These are phyloP conservation scores for Ips typographus DNA, from an alignment of 1,140 invertebrate genomes.

Conservation along the genomic window DNA sequence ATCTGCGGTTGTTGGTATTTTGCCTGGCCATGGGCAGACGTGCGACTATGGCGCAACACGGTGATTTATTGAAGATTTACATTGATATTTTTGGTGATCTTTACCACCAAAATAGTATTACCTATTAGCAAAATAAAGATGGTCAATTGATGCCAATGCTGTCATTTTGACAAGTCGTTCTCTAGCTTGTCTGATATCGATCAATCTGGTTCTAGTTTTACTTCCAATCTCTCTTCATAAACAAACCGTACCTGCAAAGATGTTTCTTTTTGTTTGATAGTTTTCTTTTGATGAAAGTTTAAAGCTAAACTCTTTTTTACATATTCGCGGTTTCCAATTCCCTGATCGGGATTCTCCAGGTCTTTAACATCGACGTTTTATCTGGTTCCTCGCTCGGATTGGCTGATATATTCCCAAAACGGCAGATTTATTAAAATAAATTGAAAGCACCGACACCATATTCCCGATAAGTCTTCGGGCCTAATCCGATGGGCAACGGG, in stretches of 20 bases:
- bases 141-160: no score
- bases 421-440: conserved; percentile 49
- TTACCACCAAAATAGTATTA: no score
- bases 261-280: no score
- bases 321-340: neutral
- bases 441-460: conserved; percentile 46
- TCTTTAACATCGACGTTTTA: conserved; percentile 14
- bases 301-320: neutral
- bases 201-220: no score
- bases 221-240: no score
- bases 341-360: neutral
- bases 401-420: conserved; percentile 44
- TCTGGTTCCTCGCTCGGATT: conserved; percentile 46
- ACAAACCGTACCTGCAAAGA: no score
- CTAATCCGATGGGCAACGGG: conserved; percentile 35
- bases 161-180: no score
- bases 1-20: conserved; percentile 36
- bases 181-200: no score
- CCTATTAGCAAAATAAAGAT: no score
- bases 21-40: conserved; percentile 31
- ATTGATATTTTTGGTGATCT: no score
- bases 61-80: no score
- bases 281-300: no score
- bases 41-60: neutral
- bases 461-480: conserved; percentile 41